Evolutionary conservation across 2,888 invertebrate genomes (phyloP), one percentile per base, ranked within the genome.

Genomic region (Sturmia bella): DNA sequence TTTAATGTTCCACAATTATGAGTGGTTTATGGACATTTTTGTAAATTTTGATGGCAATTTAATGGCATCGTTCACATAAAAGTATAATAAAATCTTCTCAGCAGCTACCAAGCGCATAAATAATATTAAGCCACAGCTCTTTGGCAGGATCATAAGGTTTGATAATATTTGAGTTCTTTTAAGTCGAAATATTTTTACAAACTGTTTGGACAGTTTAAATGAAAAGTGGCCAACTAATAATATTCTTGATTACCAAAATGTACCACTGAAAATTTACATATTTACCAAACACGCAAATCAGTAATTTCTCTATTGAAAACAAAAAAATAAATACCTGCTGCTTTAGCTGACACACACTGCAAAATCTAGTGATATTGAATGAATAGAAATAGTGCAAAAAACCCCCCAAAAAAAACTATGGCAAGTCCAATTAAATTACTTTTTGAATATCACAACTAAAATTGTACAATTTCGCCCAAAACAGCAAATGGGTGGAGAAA

Each of bases 401-500:
- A n/a, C n/a, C n/a, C n/a, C n/a, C n/a, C n/a, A n/a, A 7, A 7
- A 24, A 27, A 68, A 69, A 61, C 3, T 45, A 50, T 64, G 48
- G 50, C 78, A 68, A 61, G 59, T 82, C 70, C 82, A 82, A 82
- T 82, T 82, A 82, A 82, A 78, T 75, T 82, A 66, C 74, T 66
- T 82, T 74, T 78, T 75, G 78, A 61, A 78, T 75, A 78, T 78
- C 70, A 82, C 78, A 82, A 78, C 66, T 43, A 61, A 73, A 81
- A 81, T 68, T 77, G 56, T 69, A 69, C 50, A 66, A 57, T 68
- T 77, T 76, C 68, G 48, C 59, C 70, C 74, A 66, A n/a, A 72
- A 82, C 82, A 82, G 7, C 78, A 66, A 78, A 82, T 82, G 82
- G 82, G 82, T 66, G 82, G 82, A 82, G 78, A 75, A 82, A 78